These are phyloP conservation scores for Dolichopus griseipennis DNA, from an alignment of 2,888 invertebrate species.

Conservation along the genomic window DNA sequence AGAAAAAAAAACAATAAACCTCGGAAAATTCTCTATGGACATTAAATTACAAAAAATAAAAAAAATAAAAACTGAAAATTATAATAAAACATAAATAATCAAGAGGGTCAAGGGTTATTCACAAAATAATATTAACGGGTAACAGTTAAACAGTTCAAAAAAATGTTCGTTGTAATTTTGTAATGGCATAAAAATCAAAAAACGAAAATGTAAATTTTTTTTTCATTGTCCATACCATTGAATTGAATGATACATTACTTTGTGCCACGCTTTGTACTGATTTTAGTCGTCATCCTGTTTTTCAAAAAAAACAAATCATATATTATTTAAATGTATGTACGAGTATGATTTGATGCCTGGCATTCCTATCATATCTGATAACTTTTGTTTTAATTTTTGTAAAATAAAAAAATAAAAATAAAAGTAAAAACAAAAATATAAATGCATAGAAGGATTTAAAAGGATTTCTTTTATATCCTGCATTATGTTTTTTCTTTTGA, in stretches of 20 bases:
- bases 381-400: no score
- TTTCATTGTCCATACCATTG: neutral
- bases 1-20: no score
- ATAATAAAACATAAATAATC: neutral
- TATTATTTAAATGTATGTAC: no score
- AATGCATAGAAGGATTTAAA: no score
- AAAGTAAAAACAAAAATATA: no score
- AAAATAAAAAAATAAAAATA: no score
- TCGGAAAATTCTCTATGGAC: neutral
- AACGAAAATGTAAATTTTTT: neutral
- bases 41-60: neutral
- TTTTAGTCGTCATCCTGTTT: neutral
- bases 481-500: no score
- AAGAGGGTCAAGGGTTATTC: constrained; percentile 8
- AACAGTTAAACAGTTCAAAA: neutral
- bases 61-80: neutral
- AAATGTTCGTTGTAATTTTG: neutral
- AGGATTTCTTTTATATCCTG: no score
- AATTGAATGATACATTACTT: neutral
- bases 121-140: neutral
- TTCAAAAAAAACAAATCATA: no score
- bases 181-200: no score
- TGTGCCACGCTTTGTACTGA: neutral
- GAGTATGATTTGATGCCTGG: no score
- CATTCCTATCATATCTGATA: no score